phyloP scores from a whole-genome alignment of 1,140 invertebrate species.

The Hesperophylax magnus region DNA sequence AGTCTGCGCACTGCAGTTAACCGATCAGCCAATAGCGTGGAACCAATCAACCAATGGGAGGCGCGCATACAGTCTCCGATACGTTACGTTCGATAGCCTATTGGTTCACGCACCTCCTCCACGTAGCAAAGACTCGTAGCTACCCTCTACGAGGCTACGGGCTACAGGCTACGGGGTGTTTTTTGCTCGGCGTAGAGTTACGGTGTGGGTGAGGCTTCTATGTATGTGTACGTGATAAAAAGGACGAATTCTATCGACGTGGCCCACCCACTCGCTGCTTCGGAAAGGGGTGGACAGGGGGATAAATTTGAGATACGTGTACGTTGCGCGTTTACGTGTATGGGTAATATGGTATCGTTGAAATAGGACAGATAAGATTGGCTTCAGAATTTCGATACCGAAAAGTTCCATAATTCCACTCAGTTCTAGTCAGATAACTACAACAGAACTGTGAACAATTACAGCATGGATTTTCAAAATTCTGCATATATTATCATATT shows the following conservation, averaged over 20 bases:
- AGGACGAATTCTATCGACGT: constrained; percentile 41
- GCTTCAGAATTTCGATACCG: background rate
- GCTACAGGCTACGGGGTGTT: constrained; percentile 2
- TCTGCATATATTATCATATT: no score
- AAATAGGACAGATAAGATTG: no score
- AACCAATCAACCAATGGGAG: constrained; percentile 53
- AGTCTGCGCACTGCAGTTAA: constrained; percentile 34
- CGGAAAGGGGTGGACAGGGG: constrained; percentile 14
- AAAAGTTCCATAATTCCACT: no score
- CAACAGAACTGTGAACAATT: no score
- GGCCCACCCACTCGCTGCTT: constrained; percentile 22
- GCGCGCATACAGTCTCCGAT: constrained; percentile 45
- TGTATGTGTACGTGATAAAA: constrained; percentile 34
- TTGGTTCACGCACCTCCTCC: constrained; percentile 46
- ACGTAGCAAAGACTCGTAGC: background rate
- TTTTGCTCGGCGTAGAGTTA: constrained; percentile 15
- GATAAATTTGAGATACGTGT: constrained; percentile 3
- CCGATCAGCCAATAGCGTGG: constrained; percentile 49
- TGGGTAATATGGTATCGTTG: background rate
- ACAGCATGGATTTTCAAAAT: no score
- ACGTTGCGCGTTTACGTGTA: background rate
- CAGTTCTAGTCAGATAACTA: no score
- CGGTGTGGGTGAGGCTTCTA: constrained; percentile 13
- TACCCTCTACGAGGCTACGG: no score
- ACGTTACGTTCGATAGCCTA: constrained; percentile 55